Conservation (phyloP, 2,888 invertebrate genomes). For the Dascillus cervinus region DNA sequence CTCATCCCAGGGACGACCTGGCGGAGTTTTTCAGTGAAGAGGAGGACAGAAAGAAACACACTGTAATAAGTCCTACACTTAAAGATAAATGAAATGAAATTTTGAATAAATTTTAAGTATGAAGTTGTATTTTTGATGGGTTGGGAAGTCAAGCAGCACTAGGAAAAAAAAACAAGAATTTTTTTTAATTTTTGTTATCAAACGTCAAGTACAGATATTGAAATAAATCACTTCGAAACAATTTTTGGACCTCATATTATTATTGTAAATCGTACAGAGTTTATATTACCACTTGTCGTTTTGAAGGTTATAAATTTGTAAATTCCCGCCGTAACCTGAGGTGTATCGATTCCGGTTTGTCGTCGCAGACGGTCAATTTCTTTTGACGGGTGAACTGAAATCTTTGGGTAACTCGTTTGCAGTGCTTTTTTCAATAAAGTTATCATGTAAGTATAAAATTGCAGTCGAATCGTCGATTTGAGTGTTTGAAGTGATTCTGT, state of each 20-base stretch:
- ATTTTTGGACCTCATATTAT: no score
- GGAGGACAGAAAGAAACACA: slow-evolving; percentile 21
- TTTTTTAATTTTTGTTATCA: slow-evolving; percentile 13
- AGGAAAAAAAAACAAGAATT: slow-evolving; percentile 7
- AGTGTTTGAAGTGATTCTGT: no score
- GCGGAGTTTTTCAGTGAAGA: slow-evolving; percentile 41
- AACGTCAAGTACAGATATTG: no score
- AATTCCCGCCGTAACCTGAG: slow-evolving; percentile 28
- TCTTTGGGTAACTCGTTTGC: slow-evolving; percentile 36
- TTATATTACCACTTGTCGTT: no score
- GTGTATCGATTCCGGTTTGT: slow-evolving; percentile 35
- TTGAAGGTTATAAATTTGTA: no score
- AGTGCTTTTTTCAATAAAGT: slow-evolving; percentile 43
- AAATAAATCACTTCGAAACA: no score
- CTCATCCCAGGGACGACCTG: slow-evolving; percentile 22
- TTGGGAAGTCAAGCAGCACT: no score
- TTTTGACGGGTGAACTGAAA: slow-evolving; percentile 26
- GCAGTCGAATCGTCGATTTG: no score
- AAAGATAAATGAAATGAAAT: no score
- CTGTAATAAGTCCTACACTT: slow-evolving; percentile 1
- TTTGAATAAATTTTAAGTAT: no score
- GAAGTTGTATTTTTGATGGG: not conserved
- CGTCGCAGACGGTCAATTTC: slow-evolving; percentile 27
- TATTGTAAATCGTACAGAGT: slow-evolving; percentile 18
- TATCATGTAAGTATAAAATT: slow-evolving; percentile 41